Evolutionary conservation across 2,888 invertebrate species (phyloP).

Genomic region (Ommatoiulus sabulosus): DNA sequence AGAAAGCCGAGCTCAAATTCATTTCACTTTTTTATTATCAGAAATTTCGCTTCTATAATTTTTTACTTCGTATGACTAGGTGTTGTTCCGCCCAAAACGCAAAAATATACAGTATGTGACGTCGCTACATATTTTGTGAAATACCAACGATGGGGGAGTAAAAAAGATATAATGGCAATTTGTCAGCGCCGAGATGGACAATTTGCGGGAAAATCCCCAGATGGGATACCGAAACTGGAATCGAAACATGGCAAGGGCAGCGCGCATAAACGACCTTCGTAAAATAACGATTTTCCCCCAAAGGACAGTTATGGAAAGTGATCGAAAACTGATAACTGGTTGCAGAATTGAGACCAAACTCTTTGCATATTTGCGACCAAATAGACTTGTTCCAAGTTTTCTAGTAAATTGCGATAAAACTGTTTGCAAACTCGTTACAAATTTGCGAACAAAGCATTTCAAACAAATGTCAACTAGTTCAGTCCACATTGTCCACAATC

Average conservation of each 20-base stretch:
- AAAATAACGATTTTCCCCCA: not conserved
- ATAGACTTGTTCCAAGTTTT: too few species aligned
- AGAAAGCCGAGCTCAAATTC: not conserved
- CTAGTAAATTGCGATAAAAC: too few species aligned
- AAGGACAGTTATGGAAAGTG: too few species aligned
- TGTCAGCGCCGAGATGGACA: conserved; percentile 20
- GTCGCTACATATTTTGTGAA: not conserved
- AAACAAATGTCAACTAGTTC: too few species aligned
- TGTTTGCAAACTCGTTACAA: too few species aligned
- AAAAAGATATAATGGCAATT: conserved; percentile 28
- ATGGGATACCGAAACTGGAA: not conserved
- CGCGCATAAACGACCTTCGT: not conserved
- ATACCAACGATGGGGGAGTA: not conserved
- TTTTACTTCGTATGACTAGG: conserved; percentile 41
- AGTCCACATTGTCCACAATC: too few species aligned
- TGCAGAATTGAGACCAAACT: too few species aligned
- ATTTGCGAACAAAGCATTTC: too few species aligned
- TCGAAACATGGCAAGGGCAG: not conserved
- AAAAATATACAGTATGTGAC: conserved; percentile 22
- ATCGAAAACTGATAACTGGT: too few species aligned
- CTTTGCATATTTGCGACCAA: too few species aligned
- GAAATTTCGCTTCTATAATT: not conserved
- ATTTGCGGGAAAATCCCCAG: not conserved
- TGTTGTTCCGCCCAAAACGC: conserved; percentile 1
- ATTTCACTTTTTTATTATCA: conserved; percentile 36